Conservation (phyloP, 2,888 invertebrate species). For the Harmothoe impar region DNA sequence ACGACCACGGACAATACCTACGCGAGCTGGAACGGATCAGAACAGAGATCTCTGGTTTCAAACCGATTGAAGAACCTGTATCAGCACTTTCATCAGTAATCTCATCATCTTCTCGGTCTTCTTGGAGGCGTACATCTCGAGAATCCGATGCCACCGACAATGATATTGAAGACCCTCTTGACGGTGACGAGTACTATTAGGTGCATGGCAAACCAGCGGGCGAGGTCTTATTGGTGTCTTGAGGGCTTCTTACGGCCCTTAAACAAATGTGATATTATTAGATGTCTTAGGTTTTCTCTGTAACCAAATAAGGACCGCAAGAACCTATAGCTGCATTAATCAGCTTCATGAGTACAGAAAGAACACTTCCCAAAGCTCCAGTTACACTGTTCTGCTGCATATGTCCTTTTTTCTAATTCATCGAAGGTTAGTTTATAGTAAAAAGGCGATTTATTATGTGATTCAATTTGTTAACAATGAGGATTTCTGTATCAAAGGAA, state of each 20-base stretch:
- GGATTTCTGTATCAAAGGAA: constrained; percentile 3
- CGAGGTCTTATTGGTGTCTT: background rate
- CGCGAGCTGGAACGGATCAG: constrained; percentile 80
- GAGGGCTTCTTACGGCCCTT: background rate
- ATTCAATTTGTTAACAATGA: background rate
- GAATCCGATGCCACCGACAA: constrained; percentile 16
- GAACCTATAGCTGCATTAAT: background rate
- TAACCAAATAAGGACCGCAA: background rate
- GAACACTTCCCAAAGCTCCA: background rate
- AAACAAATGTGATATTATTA: constrained; percentile 15
- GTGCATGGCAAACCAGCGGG: background rate
- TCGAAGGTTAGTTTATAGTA: background rate
- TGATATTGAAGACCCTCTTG: constrained; percentile 26
- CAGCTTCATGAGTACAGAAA: background rate
- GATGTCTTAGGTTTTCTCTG: background rate
- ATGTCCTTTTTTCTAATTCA: background rate
- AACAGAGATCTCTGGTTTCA: constrained; percentile 80
- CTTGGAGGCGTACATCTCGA: constrained; percentile 25
- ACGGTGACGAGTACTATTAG: constrained; percentile 48
- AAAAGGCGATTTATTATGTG: background rate
- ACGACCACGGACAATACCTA: constrained; percentile 78
- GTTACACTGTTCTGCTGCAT: background rate
- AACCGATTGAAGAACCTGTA: constrained; percentile 75
- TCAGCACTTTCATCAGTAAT: background rate
- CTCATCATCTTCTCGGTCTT: constrained; percentile 25